Base-by-base conservation (phyloP, 2,888 invertebrate species). In the Hirtodrosophila alboralis region DNA sequence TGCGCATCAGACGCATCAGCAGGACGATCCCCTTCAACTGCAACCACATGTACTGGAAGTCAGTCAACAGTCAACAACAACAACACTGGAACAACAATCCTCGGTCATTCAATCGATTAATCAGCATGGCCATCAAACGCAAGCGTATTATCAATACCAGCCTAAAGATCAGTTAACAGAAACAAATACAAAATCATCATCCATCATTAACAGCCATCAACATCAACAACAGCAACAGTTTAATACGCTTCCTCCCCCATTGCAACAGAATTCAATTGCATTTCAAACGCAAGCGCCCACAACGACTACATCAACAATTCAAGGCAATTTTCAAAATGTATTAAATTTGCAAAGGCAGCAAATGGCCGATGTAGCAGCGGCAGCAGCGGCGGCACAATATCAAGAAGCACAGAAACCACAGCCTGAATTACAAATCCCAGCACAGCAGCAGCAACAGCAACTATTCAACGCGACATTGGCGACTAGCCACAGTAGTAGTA, bases 301-400 rank as follows among this genome's bases (percentile, higher is more conserved):
- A 21, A 56, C 73, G 27, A 56, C 72, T 28, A 60, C 76, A 40
- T 57, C 67, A 21, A 59, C 64, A 4, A 80, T 88, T 47, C 78
- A 83, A 62, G 83, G 79, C 10, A 84, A 86, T 48, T 83, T 86
- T 40, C 80, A 85, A 78, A 87, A 87, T 75, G 83, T 88, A 28
- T 73, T 86, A 28, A 79, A 80, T 52, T 64, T 84, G 30, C 86
- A 88, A 52, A 70, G 72, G 28, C 79, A 86, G 34, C 84, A 76
- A 54, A 57, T 76, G 37, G 47, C 49, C 2, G 64, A 38, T 28
- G 45, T 65, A 56, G 40, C 59, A 51, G 49, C 73, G 51, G 31
- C 27, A 4, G 23, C 5, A 23, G 40, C 59, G 52, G 49, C 74
- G 52, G 31, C 27, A 4, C 79, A 72, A 23, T 61, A 76, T 12